phyloP scores from a whole-genome alignment of 1,140 invertebrate species.

The Microplitis demolitor region DNA sequence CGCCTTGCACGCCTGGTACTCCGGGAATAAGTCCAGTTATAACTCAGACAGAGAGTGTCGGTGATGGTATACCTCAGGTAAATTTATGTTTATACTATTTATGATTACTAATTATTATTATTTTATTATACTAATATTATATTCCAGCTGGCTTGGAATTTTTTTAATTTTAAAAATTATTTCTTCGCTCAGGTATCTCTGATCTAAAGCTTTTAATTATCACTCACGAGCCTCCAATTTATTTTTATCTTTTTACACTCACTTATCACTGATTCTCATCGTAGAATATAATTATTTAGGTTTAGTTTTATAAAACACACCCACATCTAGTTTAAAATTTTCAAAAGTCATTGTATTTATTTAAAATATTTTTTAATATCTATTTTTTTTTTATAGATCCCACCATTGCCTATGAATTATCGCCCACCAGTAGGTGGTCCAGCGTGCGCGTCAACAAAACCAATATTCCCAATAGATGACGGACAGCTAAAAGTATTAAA shows the following conservation, averaged over 20 bases:
- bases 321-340: background rate
- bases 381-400: slow-evolving; percentile 50
- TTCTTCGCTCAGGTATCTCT: slow-evolving; percentile 52
- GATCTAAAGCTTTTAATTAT: background rate
- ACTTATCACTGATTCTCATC: background rate
- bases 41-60: slow-evolving; percentile 51
- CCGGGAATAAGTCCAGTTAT: slow-evolving; percentile 55
- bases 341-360: background rate
- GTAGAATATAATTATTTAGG: background rate
- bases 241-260: no score
- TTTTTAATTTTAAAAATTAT: slow-evolving; percentile 52
- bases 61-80: slow-evolving; percentile 56
- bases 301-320: background rate
- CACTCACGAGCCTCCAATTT: background rate
- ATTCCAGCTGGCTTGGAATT: slow-evolving; percentile 57
- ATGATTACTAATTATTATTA: slow-evolving; percentile 5
- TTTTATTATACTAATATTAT: slow-evolving; percentile 9
- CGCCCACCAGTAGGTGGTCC: slow-evolving; percentile 31
- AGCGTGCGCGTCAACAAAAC: slow-evolving; percentile 20
- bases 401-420: slow-evolving; percentile 58
- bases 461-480: slow-evolving; percentile 44
- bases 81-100: slow-evolving; percentile 8
- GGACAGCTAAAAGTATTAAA: slow-evolving; percentile 57
- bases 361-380: background rate
- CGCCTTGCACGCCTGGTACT: slow-evolving; percentile 55